Conservation (phyloP, 2,113 vertebrate genomes). For the Hymenochirus boettgeri region DNA sequence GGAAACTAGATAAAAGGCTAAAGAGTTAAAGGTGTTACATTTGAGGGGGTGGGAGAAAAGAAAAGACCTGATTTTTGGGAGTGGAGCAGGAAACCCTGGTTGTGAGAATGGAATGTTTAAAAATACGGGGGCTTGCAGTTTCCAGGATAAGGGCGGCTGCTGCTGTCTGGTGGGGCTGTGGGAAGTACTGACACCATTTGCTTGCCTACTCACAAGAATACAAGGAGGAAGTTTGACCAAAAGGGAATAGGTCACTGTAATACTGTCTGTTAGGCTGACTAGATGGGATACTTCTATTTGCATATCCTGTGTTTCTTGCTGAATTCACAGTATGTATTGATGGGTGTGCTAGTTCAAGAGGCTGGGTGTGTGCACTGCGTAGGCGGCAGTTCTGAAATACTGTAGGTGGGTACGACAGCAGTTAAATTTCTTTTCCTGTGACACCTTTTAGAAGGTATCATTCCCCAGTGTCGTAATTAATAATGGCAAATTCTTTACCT, state of each 20-base stretch:
- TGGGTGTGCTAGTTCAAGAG: slow-evolving; percentile 56
- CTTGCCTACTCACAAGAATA: slow-evolving; percentile 63
- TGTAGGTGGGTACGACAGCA: slow-evolving; percentile 56
- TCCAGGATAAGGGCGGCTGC: slow-evolving; percentile 70
- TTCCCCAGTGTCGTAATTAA: slow-evolving; percentile 18
- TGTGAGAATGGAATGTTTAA: slow-evolving; percentile 75
- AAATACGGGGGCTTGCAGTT: slow-evolving; percentile 65
- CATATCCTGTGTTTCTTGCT: slow-evolving; percentile 66
- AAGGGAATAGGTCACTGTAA: slow-evolving; percentile 55
- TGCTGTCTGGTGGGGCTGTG: slow-evolving; percentile 46
- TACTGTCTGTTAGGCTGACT: slow-evolving; percentile 47
- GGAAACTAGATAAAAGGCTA: too few relatives aligned
- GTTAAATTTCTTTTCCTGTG: slow-evolving; percentile 57
- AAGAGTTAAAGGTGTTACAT: slow-evolving; percentile 72
- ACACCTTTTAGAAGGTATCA: slow-evolving; percentile 63
- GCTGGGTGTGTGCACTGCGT: slow-evolving; percentile 52
- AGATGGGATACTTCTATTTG: slow-evolving; percentile 51
- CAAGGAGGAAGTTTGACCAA: slow-evolving; percentile 58
- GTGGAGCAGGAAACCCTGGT: slow-evolving; percentile 70
- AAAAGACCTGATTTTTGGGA: slow-evolving; percentile 68
- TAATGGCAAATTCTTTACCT: neutral
- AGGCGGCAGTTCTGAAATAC: slow-evolving; percentile 53
- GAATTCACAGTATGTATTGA: slow-evolving; percentile 50
- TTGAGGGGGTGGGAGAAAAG: slow-evolving; percentile 54
- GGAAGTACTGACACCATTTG: slow-evolving; percentile 53